Evolutionary conservation across 2,797 vertebrate genomes (phyloP).

Genomic region (Lemur catta): DNA sequence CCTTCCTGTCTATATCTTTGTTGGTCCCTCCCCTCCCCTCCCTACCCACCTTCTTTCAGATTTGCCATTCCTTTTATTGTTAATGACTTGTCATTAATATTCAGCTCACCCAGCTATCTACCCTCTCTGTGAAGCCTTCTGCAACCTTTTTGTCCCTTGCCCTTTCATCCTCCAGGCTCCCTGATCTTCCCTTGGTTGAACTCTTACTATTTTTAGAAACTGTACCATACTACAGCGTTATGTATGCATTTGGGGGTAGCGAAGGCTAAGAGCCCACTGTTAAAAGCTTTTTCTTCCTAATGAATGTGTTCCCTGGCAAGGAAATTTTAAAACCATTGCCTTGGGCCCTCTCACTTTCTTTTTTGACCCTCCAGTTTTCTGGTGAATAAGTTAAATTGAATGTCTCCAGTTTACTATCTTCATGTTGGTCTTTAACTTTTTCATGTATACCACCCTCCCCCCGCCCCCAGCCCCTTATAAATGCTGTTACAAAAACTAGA

Average conservation of each 20-base stretch:
- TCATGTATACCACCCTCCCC: not conserved
- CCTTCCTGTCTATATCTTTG: not conserved
- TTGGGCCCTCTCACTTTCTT: not conserved
- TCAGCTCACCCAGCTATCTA: not conserved
- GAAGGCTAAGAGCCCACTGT: not conserved
- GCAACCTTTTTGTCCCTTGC: not conserved
- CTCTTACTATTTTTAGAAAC: constrained; percentile 40
- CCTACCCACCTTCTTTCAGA: not conserved
- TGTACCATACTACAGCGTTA: not conserved
- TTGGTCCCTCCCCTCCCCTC: not conserved
- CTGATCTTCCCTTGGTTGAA: not conserved
- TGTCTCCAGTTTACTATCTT: not conserved
- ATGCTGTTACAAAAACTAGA: not conserved
- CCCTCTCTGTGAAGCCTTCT: not conserved
- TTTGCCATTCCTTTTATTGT: not conserved
- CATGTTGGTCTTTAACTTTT: not conserved
- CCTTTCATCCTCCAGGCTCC: not conserved
- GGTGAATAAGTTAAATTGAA: not conserved
- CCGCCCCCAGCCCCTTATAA: not conserved
- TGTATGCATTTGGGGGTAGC: not conserved
- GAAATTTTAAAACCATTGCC: constrained; percentile 39
- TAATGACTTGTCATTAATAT: not conserved
- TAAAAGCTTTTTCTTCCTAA: constrained; percentile 23
- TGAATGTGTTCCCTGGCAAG: constrained; percentile 15
- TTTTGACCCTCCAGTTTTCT: constrained; percentile 14